Evolutionary conservation across 2,888 invertebrate genomes (phyloP).

Genomic region (Listrodromus nycthemerus): DNA sequence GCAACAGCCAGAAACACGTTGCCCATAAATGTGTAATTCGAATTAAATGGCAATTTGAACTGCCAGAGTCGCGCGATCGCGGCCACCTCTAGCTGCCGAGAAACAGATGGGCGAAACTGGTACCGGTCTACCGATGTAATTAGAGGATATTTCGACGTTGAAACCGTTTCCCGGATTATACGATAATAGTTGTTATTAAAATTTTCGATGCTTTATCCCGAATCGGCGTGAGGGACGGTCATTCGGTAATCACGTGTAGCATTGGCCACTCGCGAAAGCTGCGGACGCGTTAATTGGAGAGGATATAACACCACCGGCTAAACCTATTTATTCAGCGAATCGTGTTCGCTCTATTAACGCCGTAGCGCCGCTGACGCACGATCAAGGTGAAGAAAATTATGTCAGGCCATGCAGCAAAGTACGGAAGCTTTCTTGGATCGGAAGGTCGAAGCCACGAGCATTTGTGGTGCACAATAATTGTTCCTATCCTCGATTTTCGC

Average conservation of each 20-base stretch:
- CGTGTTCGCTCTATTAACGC: neutral
- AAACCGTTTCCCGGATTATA: neutral
- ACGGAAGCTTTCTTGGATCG: too few relatives aligned
- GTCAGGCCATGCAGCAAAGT: too few relatives aligned
- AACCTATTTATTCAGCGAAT: neutral
- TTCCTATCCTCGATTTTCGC: too few relatives aligned
- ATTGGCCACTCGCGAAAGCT: neutral
- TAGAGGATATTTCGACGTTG: constrained; percentile 3
- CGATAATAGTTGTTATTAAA: constrained; percentile 10
- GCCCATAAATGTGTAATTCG: constrained; percentile 32
- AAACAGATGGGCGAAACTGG: constrained; percentile 4
- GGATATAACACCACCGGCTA: neutral
- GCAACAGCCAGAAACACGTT: neutral
- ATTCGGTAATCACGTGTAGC: neutral
- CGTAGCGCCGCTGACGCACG: too few relatives aligned
- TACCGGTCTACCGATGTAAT: constrained; percentile 2
- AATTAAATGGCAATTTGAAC: constrained; percentile 36
- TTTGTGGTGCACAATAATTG: too few relatives aligned
- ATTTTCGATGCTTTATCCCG: neutral
- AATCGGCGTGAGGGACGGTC: neutral
- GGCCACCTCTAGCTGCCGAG: neutral
- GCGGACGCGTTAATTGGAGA: neutral
- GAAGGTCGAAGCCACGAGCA: too few relatives aligned
- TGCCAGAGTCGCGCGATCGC: constrained; percentile 1
- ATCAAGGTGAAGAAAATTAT: too few relatives aligned